These are phyloP conservation scores for Platyrinchus mystaceus DNA, from an alignment of 2,797 vertebrate genomes.

Conservation along the genomic window DNA sequence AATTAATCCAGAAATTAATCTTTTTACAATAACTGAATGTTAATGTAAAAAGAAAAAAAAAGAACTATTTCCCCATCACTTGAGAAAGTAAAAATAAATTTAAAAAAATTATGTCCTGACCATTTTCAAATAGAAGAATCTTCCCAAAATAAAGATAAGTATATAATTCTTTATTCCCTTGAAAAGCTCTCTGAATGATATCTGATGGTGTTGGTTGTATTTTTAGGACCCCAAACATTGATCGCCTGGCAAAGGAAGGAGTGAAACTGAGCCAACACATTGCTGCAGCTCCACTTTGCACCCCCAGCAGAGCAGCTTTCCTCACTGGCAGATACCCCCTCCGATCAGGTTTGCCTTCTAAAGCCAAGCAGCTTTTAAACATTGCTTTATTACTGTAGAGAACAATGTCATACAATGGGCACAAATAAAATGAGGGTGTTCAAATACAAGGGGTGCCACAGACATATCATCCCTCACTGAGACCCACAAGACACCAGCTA, in stretches of 20 bases:
- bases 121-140: neutral
- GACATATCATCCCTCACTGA: neutral
- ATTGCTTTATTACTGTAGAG: neutral
- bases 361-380: neutral
- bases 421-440: neutral
- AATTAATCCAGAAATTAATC: neutral
- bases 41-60: neutral
- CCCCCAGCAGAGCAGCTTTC: slow-evolving; percentile 90
- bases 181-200: neutral
- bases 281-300: slow-evolving; percentile 87
- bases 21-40: neutral
- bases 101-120: neutral
- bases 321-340: slow-evolving; percentile 89
- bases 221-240: slow-evolving; percentile 90
- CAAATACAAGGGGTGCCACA: neutral
- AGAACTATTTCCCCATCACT: neutral
- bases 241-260: slow-evolving; percentile 85
- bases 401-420: neutral
- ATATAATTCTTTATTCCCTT: neutral
- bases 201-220: neutral
- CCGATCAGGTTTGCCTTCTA: slow-evolving; percentile 81
- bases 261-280: slow-evolving; percentile 90
- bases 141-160: neutral
- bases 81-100: neutral
- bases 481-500: neutral